Conservation (phyloP, 2,888 invertebrate species). For the Orgyia antiqua region DNA sequence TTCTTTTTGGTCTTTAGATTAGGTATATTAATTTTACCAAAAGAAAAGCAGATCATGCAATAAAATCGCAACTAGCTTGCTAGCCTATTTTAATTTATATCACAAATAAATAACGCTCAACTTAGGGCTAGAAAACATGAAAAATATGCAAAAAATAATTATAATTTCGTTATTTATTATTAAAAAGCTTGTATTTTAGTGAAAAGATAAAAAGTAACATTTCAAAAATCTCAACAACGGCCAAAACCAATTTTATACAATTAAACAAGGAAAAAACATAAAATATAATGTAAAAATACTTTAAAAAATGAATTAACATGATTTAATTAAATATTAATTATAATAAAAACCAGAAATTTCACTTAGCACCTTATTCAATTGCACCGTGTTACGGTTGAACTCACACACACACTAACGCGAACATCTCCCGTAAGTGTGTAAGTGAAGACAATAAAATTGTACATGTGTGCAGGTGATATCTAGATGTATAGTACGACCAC, state of each 20-base stretch:
- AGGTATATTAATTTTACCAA: neutral
- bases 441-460: constrained; percentile 46
- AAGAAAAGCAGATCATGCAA: neutral
- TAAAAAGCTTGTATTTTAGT: no score
- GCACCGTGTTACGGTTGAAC: constrained; percentile 45
- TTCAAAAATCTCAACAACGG: neutral
- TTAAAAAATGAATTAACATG: constrained; percentile 1
- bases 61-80: neutral
- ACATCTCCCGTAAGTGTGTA: constrained; percentile 20
- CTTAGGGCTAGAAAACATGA: no score
- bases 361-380: constrained; percentile 37
- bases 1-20: no score
- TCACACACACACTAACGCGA: constrained; percentile 39
- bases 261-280: neutral
- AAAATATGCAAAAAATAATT: no score
- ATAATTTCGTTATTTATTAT: no score
- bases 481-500: constrained; percentile 34
- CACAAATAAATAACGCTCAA: no score
- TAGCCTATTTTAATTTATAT: no score
- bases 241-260: neutral
- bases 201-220: no score
- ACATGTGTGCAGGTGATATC: constrained; percentile 36
- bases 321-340: constrained; percentile 20
- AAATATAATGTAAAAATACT: neutral
- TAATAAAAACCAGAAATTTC: constrained; percentile 38